A percentile compares a stretch with the other conserved stretches of the same genome.
phyloP scores from a whole-genome alignment of 2,797 vertebrate species.

The Prunella strophiata region DNA sequence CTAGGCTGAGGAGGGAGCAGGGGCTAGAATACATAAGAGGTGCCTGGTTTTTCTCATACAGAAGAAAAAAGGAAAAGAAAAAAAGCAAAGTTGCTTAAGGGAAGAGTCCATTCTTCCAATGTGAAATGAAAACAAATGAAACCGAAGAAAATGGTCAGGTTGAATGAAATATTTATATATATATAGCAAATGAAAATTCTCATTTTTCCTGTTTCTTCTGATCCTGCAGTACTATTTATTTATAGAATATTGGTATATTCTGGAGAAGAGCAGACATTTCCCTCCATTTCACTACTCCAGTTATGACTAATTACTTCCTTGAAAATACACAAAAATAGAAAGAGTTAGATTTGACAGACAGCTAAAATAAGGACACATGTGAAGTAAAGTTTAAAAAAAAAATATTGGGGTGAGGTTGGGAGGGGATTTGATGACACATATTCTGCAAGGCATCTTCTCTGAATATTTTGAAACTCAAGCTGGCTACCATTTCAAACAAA shows the following conservation, averaged over 20 bases:
- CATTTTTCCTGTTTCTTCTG: neutral
- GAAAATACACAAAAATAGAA: neutral
- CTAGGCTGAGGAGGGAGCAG: neutral
- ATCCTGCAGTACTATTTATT: neutral
- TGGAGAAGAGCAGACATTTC: neutral
- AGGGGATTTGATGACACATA: neutral
- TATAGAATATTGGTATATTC: neutral
- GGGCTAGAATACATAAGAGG: neutral
- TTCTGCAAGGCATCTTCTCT: neutral
- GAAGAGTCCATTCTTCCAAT: neutral
- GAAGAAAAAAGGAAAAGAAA: accelerated
- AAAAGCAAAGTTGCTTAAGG: neutral
- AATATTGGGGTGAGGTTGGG: neutral
- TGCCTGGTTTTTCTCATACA: neutral
- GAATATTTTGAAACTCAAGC: neutral
- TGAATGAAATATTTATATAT: neutral
- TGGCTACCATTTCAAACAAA: neutral
- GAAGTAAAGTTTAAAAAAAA: neutral
- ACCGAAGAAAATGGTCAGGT: neutral
- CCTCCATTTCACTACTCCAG: neutral
- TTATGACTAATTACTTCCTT: neutral
- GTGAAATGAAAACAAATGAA: neutral
- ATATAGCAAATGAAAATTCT: neutral
- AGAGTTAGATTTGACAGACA: neutral
- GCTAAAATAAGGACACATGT: neutral